Evolutionary conservation across 2,888 invertebrate genomes (phyloP).

Genomic region (Aromia moschata): DNA sequence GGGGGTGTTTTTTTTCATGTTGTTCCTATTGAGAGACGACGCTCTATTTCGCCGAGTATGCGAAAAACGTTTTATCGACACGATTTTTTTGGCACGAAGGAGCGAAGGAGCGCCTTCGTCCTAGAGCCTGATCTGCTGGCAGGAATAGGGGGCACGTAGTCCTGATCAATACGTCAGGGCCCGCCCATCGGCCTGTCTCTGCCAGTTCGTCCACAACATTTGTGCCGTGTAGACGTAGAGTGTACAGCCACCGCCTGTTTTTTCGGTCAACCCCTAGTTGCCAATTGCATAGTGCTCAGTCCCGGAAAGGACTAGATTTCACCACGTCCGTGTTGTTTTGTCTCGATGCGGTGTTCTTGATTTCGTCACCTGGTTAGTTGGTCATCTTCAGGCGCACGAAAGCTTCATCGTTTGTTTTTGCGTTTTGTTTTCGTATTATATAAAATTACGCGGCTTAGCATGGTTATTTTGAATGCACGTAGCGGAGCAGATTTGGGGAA

Average conservation of each 20-base stretch:
- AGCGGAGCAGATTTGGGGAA: too few relatives aligned
- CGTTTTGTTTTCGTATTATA: not conserved
- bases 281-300: constrained; percentile 20
- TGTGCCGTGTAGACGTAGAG: constrained; percentile 39
- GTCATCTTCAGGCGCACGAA: not conserved
- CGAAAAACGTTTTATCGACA: too few relatives aligned
- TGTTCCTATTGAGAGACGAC: too few relatives aligned
- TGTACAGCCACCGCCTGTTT: constrained; percentile 27
- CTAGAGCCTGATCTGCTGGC: constrained; percentile 19
- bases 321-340: constrained; percentile 11
- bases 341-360: constrained; percentile 8
- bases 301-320: constrained; percentile 15
- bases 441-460: too few relatives aligned
- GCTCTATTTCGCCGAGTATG: too few relatives aligned
- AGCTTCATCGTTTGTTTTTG: not conserved
- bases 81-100: too few relatives aligned
- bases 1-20: too few relatives aligned
- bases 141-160: constrained; percentile 38
- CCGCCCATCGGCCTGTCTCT: constrained; percentile 44
- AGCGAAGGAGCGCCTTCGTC: too few relatives aligned
- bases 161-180: constrained; percentile 49
- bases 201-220: constrained; percentile 44
- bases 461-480: too few relatives aligned
- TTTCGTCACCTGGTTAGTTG: constrained; percentile 13
- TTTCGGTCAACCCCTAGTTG: constrained; percentile 24